Conservation (phyloP, 2,888 invertebrate genomes). For the Leucoptera coffeella region DNA sequence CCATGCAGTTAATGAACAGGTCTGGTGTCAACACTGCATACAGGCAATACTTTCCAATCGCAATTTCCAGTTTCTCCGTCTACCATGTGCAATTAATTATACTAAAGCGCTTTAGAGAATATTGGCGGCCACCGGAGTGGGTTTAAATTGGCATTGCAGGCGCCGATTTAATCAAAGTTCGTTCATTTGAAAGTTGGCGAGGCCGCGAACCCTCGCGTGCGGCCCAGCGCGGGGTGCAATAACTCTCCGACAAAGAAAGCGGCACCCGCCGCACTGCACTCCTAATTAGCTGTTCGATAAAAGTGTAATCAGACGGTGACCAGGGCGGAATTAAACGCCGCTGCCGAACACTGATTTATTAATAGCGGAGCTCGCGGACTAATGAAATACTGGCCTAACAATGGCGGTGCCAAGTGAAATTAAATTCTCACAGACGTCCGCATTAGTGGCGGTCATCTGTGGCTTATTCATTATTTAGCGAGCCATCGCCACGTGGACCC, state of each 20-base stretch:
- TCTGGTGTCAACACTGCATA: too few relatives aligned
- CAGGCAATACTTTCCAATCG: too few relatives aligned
- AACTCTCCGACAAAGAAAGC: constrained; percentile 40
- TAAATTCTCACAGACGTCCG: constrained; percentile 38
- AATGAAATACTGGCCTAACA: constrained; percentile 53
- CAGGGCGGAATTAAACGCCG: constrained; percentile 50
- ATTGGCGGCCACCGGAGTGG: too few relatives aligned
- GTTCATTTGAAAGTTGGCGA: constrained; percentile 34
- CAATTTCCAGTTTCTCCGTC: too few relatives aligned
- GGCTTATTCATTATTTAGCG: constrained; percentile 33
- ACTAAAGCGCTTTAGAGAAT: too few relatives aligned
- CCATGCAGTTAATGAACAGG: too few relatives aligned
- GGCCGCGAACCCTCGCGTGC: constrained; percentile 19
- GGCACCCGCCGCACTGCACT: constrained; percentile 39
- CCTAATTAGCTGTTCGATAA: constrained; percentile 54
- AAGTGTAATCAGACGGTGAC: constrained; percentile 50
- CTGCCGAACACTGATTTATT: constrained; percentile 53
- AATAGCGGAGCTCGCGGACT: constrained; percentile 51
- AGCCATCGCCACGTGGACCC: constrained; percentile 11
- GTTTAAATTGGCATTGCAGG: constrained; percentile 14
- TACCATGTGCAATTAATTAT: too few relatives aligned
- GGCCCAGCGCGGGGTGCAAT: constrained; percentile 34
- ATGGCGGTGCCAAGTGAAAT: constrained; percentile 42
- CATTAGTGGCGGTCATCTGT: constrained; percentile 9
- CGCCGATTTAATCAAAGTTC: constrained; percentile 41